These are phyloP conservation scores for Ooceraea biroi DNA, from an alignment of 1,140 invertebrate genomes.

Conservation along the genomic window DNA sequence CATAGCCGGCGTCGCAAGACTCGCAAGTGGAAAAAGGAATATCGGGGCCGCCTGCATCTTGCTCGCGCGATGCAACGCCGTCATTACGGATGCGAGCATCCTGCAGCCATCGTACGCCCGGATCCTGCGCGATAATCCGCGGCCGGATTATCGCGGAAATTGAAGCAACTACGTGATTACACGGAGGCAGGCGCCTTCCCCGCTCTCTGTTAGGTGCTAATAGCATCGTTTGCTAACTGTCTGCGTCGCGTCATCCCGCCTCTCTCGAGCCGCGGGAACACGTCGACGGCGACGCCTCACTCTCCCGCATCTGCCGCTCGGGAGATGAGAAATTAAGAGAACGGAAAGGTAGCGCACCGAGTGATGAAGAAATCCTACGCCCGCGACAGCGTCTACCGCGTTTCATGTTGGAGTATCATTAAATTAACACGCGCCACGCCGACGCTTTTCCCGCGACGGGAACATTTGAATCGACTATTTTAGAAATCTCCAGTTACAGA, in stretches of 20 bases:
- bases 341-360: neutral
- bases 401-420: neutral
- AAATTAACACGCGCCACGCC: constrained; percentile 17
- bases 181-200: neutral
- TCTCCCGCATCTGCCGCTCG: constrained; percentile 1
- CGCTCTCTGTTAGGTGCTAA: constrained; percentile 18
- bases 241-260: constrained; percentile 5
- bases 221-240: constrained; percentile 22
- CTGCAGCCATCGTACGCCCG: neutral
- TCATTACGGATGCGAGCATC: constrained; percentile 15
- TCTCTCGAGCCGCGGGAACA: constrained; percentile 9
- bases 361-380: constrained; percentile 28
- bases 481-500: neutral
- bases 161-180: constrained; percentile 65
- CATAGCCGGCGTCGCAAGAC: neutral
- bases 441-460: neutral
- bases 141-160: constrained; percentile 60
- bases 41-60: neutral
- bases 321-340: constrained; percentile 59
- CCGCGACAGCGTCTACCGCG: neutral
- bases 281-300: neutral
- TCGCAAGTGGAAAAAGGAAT: neutral
- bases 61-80: neutral
- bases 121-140: constrained; percentile 28
- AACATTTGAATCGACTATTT: neutral